A percentile compares a stretch with the other conserved stretches of the same genome.
Evolutionary conservation across 2,888 invertebrate species (phyloP).

Genomic region (Nephrotoma guestfalica): DNA sequence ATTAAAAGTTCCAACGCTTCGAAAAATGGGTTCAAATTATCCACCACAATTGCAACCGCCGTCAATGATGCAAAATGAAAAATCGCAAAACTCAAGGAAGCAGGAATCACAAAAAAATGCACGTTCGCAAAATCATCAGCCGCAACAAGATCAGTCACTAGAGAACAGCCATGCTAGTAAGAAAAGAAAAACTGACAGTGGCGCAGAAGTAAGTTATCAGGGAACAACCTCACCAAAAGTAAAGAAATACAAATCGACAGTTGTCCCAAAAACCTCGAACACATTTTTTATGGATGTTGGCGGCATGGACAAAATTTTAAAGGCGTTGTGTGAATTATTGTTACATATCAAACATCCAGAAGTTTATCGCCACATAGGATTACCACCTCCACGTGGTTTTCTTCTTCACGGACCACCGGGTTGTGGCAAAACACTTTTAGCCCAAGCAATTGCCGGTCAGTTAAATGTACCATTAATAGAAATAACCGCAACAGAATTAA

Average conservation of each 20-base stretch:
- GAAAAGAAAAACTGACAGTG: slow-evolving; percentile 11
- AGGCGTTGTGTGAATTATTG: slow-evolving; percentile 57
- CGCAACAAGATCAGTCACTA: slow-evolving; percentile 11
- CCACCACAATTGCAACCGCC: neutral
- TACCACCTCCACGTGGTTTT: slow-evolving; percentile 79
- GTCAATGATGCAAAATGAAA: neutral
- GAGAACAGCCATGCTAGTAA: slow-evolving; percentile 7
- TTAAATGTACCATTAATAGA: slow-evolving; percentile 70
- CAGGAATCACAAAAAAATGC: slow-evolving; percentile 19
- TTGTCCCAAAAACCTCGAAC: slow-evolving; percentile 8
- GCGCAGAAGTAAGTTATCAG: slow-evolving; percentile 17
- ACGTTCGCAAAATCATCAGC: slow-evolving; percentile 19
- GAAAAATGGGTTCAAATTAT: neutral
- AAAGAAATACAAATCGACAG: slow-evolving; percentile 8
- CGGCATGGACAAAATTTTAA: slow-evolving; percentile 59
- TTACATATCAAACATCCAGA: slow-evolving; percentile 83
- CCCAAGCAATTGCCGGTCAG: slow-evolving; percentile 78
- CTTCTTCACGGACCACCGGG: slow-evolving; percentile 93
- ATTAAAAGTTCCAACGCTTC: neutral
- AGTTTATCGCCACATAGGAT: slow-evolving; percentile 69
- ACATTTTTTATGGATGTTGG: slow-evolving; percentile 46
- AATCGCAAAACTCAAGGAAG: neutral
- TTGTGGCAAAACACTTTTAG: slow-evolving; percentile 76
- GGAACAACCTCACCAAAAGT: neutral
- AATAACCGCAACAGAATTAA: slow-evolving; percentile 81